These are phyloP conservation scores for Myrmecobius fasciatus DNA, from an alignment of 2,113 vertebrate species.

Conservation along the genomic window DNA sequence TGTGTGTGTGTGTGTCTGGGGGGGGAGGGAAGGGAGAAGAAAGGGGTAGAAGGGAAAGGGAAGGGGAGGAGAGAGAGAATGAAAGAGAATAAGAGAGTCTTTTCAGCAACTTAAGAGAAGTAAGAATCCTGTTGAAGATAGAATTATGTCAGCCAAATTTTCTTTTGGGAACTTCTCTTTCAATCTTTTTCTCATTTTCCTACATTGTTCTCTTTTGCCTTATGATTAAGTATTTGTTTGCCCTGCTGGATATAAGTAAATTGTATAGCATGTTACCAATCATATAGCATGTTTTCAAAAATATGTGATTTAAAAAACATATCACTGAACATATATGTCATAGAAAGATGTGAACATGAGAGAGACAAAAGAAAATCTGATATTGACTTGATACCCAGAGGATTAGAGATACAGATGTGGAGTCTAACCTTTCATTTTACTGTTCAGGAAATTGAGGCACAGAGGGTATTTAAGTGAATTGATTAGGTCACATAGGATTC, in stretches of 20 bases:
- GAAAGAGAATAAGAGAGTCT: too few species aligned
- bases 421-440: background rate
- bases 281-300: background rate
- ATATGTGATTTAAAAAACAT: background rate
- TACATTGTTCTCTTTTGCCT: background rate
- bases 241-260: background rate
- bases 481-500: background rate
- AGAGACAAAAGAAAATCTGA: background rate
- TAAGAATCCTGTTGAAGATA: background rate
- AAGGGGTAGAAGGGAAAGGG: too few species aligned
- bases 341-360: background rate
- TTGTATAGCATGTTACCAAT: background rate
- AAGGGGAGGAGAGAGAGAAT: too few species aligned
- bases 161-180: background rate
- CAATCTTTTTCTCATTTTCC: background rate
- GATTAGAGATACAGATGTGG: background rate
- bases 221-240: background rate
- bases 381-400: background rate
- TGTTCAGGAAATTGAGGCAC: background rate
- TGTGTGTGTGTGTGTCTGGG: too few species aligned
- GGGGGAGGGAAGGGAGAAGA: too few species aligned
- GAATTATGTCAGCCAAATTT: background rate
- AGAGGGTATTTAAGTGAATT: background rate
- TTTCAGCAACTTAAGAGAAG: background rate
- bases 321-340: background rate